A percentile compares a stretch with the other conserved stretches of the same genome.
Evolutionary conservation across 2,797 vertebrate species (phyloP).

Genomic region (Miichthys miiuy): DNA sequence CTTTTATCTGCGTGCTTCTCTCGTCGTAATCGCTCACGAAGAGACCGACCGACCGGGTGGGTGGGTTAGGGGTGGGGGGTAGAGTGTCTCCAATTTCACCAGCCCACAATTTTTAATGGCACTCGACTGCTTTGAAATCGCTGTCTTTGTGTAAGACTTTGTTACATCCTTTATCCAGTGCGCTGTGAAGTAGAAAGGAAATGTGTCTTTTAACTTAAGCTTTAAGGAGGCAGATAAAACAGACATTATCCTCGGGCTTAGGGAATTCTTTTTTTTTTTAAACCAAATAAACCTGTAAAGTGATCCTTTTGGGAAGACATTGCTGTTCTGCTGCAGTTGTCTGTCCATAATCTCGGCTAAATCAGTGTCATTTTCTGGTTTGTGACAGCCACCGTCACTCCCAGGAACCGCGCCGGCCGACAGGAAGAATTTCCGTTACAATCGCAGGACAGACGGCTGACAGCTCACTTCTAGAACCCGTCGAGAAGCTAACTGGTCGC

Average conservation of each 20-base stretch:
- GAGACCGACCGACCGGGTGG: slow-evolving; percentile 2
- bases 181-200: background rate
- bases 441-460: slow-evolving; percentile 66
- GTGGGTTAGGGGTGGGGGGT: background rate
- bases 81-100: slow-evolving; percentile 42
- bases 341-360: background rate
- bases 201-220: slow-evolving; percentile 5
- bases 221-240: slow-evolving; percentile 6
- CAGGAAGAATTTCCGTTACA: slow-evolving; percentile 61
- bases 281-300: background rate
- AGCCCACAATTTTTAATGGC: slow-evolving; percentile 33
- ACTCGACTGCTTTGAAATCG: slow-evolving; percentile 37
- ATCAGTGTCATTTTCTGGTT: background rate
- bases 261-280: background rate
- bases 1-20: slow-evolving; percentile 45
- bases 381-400: background rate
- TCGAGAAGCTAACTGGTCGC: slow-evolving; percentile 61
- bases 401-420: slow-evolving; percentile 34
- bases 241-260: background rate
- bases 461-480: slow-evolving; percentile 58
- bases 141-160: slow-evolving; percentile 25
- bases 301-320: background rate
- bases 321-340: background rate
- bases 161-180: background rate
- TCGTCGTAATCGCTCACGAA: slow-evolving; percentile 34